phyloP scores from a whole-genome alignment of 2,888 invertebrate genomes.

The Orthonychiurus folsomi region DNA sequence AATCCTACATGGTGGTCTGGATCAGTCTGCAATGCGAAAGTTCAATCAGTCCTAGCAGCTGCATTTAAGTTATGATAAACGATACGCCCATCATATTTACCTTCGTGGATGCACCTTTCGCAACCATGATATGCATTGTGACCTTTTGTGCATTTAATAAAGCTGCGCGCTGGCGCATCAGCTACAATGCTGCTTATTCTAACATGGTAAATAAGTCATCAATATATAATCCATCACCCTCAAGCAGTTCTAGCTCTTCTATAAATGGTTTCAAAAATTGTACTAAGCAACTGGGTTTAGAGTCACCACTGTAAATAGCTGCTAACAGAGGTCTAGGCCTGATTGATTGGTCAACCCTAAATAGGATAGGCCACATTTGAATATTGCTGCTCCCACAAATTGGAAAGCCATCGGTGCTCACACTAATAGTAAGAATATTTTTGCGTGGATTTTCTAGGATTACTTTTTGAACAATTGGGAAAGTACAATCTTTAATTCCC shows the following conservation, averaged over 20 bases:
- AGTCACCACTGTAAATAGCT: neutral
- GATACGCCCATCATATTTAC: constrained; percentile 10
- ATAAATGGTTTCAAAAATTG: constrained; percentile 6
- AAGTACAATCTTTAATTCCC: neutral
- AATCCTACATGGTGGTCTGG: constrained; percentile 15
- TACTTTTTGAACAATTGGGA: too few species aligned
- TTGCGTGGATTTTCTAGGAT: neutral
- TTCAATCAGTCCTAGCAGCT: constrained; percentile 15
- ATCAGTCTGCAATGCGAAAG: constrained; percentile 8
- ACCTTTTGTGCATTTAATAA: constrained; percentile 9
- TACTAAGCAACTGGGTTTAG: constrained; percentile 4
- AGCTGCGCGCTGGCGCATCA: constrained; percentile 17
- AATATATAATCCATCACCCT: neutral
- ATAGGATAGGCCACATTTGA: constrained; percentile 12
- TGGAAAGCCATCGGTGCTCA: constrained; percentile 10
- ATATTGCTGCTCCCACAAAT: constrained; percentile 7
- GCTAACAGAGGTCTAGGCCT: neutral
- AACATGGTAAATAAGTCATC: neutral
- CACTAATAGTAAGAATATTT: neutral
- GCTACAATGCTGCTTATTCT: constrained; percentile 9
- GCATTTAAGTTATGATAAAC: constrained; percentile 10
- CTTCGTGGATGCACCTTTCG: constrained; percentile 12
- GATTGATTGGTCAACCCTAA: neutral
- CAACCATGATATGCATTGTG: constrained; percentile 13
- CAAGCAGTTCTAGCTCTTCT: neutral